phyloP scores from a whole-genome alignment of 2,888 invertebrate genomes.

The Hoplodrina blanda region DNA sequence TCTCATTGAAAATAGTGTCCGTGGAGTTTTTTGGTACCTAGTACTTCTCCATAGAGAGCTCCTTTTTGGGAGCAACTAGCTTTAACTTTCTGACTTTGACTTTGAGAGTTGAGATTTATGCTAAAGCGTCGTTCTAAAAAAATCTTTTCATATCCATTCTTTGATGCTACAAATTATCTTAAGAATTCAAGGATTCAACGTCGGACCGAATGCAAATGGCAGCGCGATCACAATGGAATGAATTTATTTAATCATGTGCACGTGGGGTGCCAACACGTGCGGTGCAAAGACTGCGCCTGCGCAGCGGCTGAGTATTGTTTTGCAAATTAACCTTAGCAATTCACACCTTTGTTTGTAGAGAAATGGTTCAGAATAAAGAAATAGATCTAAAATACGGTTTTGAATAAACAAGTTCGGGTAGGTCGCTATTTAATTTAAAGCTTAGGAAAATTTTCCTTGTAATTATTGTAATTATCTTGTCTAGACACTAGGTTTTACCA shows the following conservation, averaged over 20 bases:
- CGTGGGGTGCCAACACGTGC: conserved; percentile 46
- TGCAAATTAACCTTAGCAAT: conserved; percentile 6
- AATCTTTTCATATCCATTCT: neutral
- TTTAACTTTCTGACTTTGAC: too few species aligned
- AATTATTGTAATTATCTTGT: too few species aligned
- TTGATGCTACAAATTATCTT: neutral
- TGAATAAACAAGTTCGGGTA: too few species aligned
- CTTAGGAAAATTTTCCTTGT: too few species aligned
- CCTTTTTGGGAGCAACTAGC: too few species aligned
- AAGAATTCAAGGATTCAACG: conserved; percentile 3
- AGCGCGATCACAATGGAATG: conserved; percentile 37
- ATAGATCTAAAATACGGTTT: neutral
- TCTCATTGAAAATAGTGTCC: too few species aligned
- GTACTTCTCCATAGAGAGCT: too few species aligned
- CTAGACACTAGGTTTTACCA: too few species aligned
- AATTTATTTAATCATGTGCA: conserved; percentile 45
- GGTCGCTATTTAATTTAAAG: too few species aligned
- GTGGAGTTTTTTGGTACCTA: too few species aligned
- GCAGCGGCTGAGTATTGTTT: conserved; percentile 14
- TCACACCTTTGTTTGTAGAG: neutral
- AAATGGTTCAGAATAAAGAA: neutral
- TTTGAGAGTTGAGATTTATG: too few species aligned
- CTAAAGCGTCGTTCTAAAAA: too few species aligned
- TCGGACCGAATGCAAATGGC: conserved; percentile 23
- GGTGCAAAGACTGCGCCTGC: conserved; percentile 14